phyloP scores from a whole-genome alignment of 2,888 invertebrate species.

The Volucella zonaria region DNA sequence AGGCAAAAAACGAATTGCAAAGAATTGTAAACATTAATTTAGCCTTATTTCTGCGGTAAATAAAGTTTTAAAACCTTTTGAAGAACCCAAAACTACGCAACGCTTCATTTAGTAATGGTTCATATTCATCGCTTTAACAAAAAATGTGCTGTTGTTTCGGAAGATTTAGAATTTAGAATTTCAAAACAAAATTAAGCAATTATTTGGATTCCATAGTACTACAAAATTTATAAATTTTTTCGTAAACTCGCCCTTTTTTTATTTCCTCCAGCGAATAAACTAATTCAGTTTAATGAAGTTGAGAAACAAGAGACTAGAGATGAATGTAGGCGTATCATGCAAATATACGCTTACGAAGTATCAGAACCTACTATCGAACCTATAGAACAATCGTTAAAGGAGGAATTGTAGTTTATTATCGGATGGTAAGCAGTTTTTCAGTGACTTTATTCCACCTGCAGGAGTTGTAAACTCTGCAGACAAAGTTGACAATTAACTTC shows the following conservation, averaged over 20 bases:
- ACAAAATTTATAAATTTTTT: neutral
- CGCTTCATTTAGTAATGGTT: neutral
- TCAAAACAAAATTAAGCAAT: conserved; percentile 5
- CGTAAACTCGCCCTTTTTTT: neutral
- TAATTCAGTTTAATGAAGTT: neutral
- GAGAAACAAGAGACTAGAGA: neutral
- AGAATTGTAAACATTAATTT: too few relatives aligned
- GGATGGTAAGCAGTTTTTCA: too few relatives aligned
- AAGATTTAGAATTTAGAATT: neutral
- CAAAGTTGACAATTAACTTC: too few relatives aligned
- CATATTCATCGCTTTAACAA: neutral
- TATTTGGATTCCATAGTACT: conserved; percentile 1
- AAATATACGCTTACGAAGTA: neutral
- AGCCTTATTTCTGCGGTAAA: too few relatives aligned
- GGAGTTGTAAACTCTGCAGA: too few relatives aligned
- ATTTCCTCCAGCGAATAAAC: neutral
- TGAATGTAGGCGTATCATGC: neutral
- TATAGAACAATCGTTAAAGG: too few relatives aligned
- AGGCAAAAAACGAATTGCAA: too few relatives aligned
- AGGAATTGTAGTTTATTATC: too few relatives aligned
- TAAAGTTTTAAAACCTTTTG: too few relatives aligned
- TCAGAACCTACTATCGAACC: too few relatives aligned
- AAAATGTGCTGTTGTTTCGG: neutral
- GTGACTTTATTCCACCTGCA: too few relatives aligned
- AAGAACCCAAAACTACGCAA: too few relatives aligned